Evolutionary conservation across 2,888 invertebrate species (phyloP), one percentile per base, ranked within the genome.

Genomic region (Agrochola macilenta): DNA sequence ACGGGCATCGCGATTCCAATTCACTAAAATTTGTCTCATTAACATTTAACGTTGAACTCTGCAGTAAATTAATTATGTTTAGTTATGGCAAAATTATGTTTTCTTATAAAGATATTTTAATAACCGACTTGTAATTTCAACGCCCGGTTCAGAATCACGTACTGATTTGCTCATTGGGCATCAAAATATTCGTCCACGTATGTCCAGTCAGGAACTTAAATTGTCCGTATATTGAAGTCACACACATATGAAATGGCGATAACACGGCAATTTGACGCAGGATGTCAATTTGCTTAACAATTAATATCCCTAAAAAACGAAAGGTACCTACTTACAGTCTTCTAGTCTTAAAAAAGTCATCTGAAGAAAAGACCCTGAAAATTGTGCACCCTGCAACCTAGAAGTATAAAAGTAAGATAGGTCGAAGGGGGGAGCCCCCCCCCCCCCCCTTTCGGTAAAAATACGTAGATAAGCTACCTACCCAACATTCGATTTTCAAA

Each of bases 11-110:
- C 85, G 75, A 84, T 84, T 77, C 66, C 83, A 87, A 87, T 86
- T 83, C 79, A 85, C 79, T 80, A 78, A 84, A 86, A 86, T 87
- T 84, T 74, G 54, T 23, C 72, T 77, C 74, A 87, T 87, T 81
- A 77, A 64, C 61, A 78, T 74, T 81, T 66, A 49, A 75, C 43
- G 60, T 52, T 17, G 39, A 54, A 46, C 12, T 65, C 52, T 11
- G 68, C 39, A 77, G 43, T 60, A 14, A 75, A 81, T 69, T 71
- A 73, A 81, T 69, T 71, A 73, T 72, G 49, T 3, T 60, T 46
- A 11, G 1, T 76, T 20, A 43, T n/a, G 20, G 26, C 1, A 54
- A 71, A 52, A 54, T 69, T n/a, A 52, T 46, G n/a, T 61, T 65
- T 73, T 35, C 60, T 79, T 74, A 4, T 12, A 0, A 23, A 30